These are phyloP conservation scores for Apostichopus parvimensis DNA, from an alignment of 35 echinoderm and acorn worm species.

Conservation along the genomic window DNA sequence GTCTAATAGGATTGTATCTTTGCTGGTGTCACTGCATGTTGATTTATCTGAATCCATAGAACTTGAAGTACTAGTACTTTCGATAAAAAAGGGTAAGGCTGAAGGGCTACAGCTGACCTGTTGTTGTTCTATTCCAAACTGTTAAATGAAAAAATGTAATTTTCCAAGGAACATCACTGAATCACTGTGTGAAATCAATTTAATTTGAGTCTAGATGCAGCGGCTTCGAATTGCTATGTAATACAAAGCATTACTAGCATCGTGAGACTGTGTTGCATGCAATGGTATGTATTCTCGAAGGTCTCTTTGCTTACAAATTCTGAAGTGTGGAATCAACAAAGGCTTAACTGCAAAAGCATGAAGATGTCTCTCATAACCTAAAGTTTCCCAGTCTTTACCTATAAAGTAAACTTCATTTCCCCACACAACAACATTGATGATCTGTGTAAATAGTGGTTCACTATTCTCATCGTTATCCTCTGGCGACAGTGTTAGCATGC, in stretches of 20 bases:
- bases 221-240: constrained; percentile 44
- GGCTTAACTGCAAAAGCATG: constrained; percentile 59
- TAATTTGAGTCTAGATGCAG: neutral
- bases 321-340: neutral
- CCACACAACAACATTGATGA: constrained; percentile 43
- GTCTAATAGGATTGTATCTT: constrained; percentile 3
- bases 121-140: no score
- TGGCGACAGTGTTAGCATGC: constrained; percentile 54
- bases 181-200: no score
- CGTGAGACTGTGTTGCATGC: constrained; percentile 56
- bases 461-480: constrained; percentile 61
- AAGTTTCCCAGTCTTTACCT: constrained; percentile 49
- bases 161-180: no score
- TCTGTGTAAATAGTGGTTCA: constrained; percentile 43
- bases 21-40: constrained; percentile 6
- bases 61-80: no score
- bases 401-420: constrained; percentile 31
- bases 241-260: constrained; percentile 7
- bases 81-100: no score
- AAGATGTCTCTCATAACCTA: constrained; percentile 50
- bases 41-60: neutral
- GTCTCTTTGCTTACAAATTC: neutral
- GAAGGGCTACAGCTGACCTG: no score
- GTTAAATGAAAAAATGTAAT: no score
- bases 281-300: constrained; percentile 47